These are phyloP conservation scores for Acrobasis consociella DNA, from an alignment of 2,888 invertebrate species.

Conservation along the genomic window DNA sequence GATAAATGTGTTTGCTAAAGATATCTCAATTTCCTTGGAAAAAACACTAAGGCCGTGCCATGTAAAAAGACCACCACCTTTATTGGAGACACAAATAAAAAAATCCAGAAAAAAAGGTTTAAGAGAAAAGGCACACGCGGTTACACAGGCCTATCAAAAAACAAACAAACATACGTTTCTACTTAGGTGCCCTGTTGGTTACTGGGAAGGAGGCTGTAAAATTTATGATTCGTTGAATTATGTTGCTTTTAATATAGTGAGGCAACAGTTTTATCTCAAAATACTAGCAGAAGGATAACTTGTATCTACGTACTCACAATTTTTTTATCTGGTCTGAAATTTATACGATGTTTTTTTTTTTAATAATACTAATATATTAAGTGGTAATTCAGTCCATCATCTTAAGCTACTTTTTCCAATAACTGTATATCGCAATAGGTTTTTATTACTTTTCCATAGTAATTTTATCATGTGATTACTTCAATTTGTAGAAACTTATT, in stretches of 20 bases:
- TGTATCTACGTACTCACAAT: neutral
- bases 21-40: slow-evolving; percentile 73
- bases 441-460: too few relatives aligned
- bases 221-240: slow-evolving; percentile 78
- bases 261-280: slow-evolving; percentile 20
- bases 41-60: slow-evolving; percentile 57
- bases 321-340: too few relatives aligned
- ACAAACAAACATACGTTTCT: slow-evolving; percentile 77
- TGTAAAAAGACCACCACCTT: slow-evolving; percentile 69
- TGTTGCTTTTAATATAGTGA: slow-evolving; percentile 31
- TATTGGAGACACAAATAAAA: slow-evolving; percentile 72
- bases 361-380: too few relatives aligned
- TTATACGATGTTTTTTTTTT: too few relatives aligned
- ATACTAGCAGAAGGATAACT: neutral
- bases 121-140: slow-evolving; percentile 71
- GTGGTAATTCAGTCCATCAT: too few relatives aligned
- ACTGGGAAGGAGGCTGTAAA: slow-evolving; percentile 72
- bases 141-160: slow-evolving; percentile 80
- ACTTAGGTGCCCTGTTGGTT: slow-evolving; percentile 72
- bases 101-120: slow-evolving; percentile 55
- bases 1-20: slow-evolving; percentile 41
- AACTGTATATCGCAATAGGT: too few relatives aligned
- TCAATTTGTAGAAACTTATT: too few relatives aligned
- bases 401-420: too few relatives aligned
- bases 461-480: too few relatives aligned